Percentiles rank a stretch among this genome's conserved stretches.
Conservation (phyloP, 2,797 vertebrate genomes). For the Podarcis lilfordi region DNA sequence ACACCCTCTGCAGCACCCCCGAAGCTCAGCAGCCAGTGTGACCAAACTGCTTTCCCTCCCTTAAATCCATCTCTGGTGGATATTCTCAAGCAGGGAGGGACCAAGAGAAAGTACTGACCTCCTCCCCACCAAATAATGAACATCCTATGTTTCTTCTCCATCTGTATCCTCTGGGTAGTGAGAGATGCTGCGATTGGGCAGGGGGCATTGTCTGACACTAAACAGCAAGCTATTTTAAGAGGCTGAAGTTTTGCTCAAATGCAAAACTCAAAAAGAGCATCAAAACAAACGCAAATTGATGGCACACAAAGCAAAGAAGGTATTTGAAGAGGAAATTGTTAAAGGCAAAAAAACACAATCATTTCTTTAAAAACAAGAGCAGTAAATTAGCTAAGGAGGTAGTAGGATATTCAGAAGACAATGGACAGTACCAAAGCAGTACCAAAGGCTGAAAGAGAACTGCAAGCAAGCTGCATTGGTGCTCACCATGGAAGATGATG, state of each 20-base stretch:
- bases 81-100: too few relatives aligned
- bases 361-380: not conserved
- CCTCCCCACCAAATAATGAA: too few relatives aligned
- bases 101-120: too few relatives aligned
- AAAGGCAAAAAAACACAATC: not conserved
- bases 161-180: too few relatives aligned
- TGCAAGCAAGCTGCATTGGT: not conserved
- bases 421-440: not conserved
- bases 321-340: not conserved
- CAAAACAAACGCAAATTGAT: not conserved
- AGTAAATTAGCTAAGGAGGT: not conserved
- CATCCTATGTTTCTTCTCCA: too few relatives aligned
- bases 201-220: too few relatives aligned
- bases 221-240: not conserved
- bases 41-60: too few relatives aligned
- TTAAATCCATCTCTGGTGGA: too few relatives aligned
- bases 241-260: not conserved
- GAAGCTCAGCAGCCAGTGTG: too few relatives aligned
- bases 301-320: not conserved
- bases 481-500: not conserved
- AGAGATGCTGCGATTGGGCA: too few relatives aligned
- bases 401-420: not conserved
- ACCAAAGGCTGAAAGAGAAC: not conserved
- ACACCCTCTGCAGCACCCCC: too few relatives aligned
- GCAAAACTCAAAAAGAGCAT: not conserved